phyloP scores from a whole-genome alignment of 2,113 vertebrate species.

The Tiliqua scincoides region DNA sequence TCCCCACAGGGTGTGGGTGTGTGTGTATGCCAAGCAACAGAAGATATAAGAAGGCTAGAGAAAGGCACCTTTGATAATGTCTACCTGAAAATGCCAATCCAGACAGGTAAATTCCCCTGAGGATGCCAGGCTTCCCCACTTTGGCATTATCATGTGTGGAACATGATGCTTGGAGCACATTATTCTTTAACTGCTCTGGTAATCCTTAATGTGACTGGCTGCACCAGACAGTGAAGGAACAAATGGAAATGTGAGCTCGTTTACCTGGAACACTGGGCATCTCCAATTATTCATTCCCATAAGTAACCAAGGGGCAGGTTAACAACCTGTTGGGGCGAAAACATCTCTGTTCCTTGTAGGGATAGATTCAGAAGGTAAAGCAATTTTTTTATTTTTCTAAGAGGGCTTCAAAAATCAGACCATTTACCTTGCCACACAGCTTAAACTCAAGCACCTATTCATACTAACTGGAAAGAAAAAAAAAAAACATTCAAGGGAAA shows the following conservation, averaged over 20 bases:
- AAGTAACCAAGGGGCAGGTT: not conserved
- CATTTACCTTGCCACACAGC: not conserved
- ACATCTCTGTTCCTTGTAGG: not conserved
- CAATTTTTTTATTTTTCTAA: not conserved
- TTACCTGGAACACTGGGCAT: constrained; percentile 1
- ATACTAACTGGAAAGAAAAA: not conserved
- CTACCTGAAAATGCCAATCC: not conserved
- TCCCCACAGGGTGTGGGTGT: not conserved
- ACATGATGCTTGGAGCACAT: not conserved
- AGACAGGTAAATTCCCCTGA: not conserved
- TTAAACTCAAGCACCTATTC: not conserved
- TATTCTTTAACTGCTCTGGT: not conserved
- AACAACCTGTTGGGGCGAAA: not conserved
- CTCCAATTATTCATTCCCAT: constrained; percentile 2
- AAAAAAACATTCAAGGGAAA: not conserved
- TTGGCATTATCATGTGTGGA: not conserved
- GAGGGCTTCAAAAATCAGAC: not conserved
- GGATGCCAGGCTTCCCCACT: not conserved
- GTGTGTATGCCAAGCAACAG: not conserved
- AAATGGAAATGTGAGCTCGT: constrained; percentile 12
- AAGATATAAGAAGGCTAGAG: not conserved
- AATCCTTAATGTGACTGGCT: not conserved
- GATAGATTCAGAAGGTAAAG: not conserved
- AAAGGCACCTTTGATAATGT: not conserved
- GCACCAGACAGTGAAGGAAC: constrained; percentile 16